A percentile compares a stretch with the other conserved stretches of the same genome.
Conservation (phyloP, 2,797 vertebrate genomes). For the Onychomys arenicola region DNA sequence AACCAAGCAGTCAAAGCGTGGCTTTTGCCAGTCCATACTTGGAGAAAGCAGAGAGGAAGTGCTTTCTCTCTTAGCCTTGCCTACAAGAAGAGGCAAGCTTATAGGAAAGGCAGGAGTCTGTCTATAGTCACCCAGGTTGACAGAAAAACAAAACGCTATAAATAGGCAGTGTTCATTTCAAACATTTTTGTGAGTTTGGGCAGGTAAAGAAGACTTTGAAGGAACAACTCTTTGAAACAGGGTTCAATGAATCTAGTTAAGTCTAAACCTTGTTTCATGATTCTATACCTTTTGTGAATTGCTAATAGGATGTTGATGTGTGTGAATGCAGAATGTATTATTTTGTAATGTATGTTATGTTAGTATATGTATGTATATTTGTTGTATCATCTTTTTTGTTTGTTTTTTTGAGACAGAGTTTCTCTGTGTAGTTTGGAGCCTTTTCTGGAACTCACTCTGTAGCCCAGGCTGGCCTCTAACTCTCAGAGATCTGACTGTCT, state of each 20-base stretch:
- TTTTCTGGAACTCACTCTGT: too few species aligned
- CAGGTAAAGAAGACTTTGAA: neutral
- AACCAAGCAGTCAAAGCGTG: neutral
- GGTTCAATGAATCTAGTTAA: neutral
- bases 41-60: neutral
- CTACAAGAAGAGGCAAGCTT: neutral
- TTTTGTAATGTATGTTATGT: neutral
- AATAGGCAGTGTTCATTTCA: neutral
- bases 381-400: too few species aligned
- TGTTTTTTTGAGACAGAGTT: too few species aligned
- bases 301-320: neutral
- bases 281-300: constrained; percentile 16
- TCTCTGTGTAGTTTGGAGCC: too few species aligned
- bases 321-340: neutral
- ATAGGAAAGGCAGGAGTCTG: neutral
- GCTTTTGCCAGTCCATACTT: neutral
- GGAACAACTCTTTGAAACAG: neutral
- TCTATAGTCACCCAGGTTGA: neutral
- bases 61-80: neutral
- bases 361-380: neutral
- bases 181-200: neutral
- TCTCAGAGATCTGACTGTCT: too few species aligned
- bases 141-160: neutral
- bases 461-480: too few species aligned
- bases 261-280: neutral